Percentiles rank a stretch among this genome's conserved stretches.
These are phyloP conservation scores for Amphiura filiformis DNA, from an alignment of 35 echinoderm and acorn worm genomes.

Conservation along the genomic window DNA sequence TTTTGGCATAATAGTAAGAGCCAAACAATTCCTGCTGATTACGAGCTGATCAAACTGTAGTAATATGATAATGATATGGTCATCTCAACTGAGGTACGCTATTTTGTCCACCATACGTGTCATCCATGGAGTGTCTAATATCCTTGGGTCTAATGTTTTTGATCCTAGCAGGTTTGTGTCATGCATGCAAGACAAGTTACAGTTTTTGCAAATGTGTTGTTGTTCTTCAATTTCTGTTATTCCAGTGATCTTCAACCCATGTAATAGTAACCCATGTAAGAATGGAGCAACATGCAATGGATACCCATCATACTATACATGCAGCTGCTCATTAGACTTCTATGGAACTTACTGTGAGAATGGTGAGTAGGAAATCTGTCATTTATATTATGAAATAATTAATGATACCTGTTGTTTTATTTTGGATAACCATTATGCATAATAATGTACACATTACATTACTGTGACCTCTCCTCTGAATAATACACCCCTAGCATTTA, in stretches of 20 bases:
- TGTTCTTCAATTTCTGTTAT: background rate
- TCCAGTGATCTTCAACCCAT: constrained; percentile 51
- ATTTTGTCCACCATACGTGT: too few relatives aligned
- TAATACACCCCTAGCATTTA: background rate
- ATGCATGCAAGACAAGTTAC: too few relatives aligned
- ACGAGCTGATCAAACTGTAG: too few relatives aligned
- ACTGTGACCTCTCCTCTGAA: background rate
- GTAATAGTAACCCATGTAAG: constrained; percentile 60
- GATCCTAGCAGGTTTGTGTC: too few relatives aligned
- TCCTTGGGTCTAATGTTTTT: too few relatives aligned
- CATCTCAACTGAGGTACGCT: too few relatives aligned
- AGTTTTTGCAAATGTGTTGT: background rate
- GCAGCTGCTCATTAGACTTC: constrained; percentile 30
- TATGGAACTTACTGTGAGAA: constrained; percentile 51
- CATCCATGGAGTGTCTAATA: too few relatives aligned
- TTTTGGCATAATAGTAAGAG: too few relatives aligned
- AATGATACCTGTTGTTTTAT: background rate
- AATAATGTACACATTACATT: background rate
- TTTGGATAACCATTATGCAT: background rate
- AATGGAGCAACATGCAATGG: constrained; percentile 46
- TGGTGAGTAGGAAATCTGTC: constrained; percentile 18
- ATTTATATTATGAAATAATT: background rate
- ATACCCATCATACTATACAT: constrained; percentile 30
- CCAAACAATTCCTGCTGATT: too few relatives aligned
- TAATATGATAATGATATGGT: too few relatives aligned